These are phyloP conservation scores for Meandrusa payeni DNA, from an alignment of 2,888 invertebrate species.

Conservation along the genomic window DNA sequence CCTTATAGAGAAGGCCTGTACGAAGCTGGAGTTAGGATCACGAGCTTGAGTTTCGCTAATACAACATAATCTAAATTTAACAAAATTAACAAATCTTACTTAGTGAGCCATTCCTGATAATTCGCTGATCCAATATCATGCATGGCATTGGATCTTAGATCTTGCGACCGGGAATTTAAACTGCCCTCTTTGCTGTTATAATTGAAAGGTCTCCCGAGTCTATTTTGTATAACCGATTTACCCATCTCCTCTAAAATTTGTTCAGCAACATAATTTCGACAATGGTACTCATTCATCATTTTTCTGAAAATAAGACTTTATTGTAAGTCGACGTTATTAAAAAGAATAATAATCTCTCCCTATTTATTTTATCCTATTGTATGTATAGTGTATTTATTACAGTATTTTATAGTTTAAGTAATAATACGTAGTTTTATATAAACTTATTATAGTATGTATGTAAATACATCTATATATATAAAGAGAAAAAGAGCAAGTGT, in stretches of 20 bases:
- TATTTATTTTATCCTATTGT: no score
- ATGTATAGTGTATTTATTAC: no score
- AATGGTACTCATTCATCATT: constrained; percentile 90
- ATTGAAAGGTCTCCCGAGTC: constrained; percentile 54
- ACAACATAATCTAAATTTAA: constrained; percentile 3
- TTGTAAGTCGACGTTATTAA: no score
- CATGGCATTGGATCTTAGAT: constrained; percentile 65
- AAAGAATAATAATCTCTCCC: neutral
- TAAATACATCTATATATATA: no score
- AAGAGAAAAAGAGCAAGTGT: no score
- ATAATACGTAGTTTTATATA: no score
- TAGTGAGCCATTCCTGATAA: constrained; percentile 88
- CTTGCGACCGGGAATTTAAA: constrained; percentile 43
- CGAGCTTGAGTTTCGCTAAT: no score
- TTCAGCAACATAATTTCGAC: constrained; percentile 87
- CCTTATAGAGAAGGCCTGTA: no score
- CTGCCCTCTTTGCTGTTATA: constrained; percentile 28
- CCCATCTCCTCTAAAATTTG: constrained; percentile 85
- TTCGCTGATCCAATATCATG: constrained; percentile 86
- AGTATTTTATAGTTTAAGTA: neutral
- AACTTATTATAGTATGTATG: no score
- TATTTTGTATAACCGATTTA: constrained; percentile 55
- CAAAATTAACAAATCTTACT: constrained; percentile 69
- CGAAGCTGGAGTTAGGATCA: no score
- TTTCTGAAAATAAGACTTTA: constrained; percentile 69